A percentile compares a stretch with the other conserved stretches of the same genome.
These are phyloP conservation scores for Haliclona indistincta DNA, from an alignment of 37 sponge, comb jelly and placozoan species.

Conservation along the genomic window DNA sequence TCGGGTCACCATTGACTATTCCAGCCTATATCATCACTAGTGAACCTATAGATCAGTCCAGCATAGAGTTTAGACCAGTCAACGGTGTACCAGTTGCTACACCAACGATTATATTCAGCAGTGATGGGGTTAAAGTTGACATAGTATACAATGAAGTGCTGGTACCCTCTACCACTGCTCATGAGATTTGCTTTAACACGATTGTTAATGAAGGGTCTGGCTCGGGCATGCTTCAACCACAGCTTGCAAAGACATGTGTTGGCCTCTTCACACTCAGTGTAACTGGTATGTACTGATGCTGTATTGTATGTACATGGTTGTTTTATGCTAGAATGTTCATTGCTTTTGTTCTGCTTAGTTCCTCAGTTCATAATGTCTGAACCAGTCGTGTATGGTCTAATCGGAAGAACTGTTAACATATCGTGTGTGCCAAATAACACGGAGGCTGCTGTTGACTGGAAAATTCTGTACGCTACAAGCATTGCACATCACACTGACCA, in stretches of 20 bases:
- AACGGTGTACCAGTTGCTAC: background rate
- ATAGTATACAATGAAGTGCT: background rate
- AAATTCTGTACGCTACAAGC: background rate
- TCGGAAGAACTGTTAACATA: slow-evolving; percentile 4
- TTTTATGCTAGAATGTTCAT: background rate
- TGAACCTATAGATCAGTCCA: background rate
- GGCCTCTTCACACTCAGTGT: background rate
- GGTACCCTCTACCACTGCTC: background rate
- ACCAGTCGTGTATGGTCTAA: background rate
- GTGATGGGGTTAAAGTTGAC: background rate
- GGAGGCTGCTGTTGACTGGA: slow-evolving; percentile 25
- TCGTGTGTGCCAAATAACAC: slow-evolving; percentile 22
- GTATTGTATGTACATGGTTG: background rate
- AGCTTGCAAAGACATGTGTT: background rate
- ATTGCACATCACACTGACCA: no score
- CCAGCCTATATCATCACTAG: background rate
- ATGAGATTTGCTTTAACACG: background rate
- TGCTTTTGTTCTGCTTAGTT: background rate
- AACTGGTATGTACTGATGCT: background rate
- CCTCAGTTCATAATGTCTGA: background rate
- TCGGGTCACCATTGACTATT: background rate
- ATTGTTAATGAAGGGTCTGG: background rate
- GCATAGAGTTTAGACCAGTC: background rate
- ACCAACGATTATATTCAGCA: background rate
- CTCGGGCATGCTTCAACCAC: background rate